Evolutionary conservation across 2,888 invertebrate genomes (phyloP).

Genomic region (Eristalis pertinax): DNA sequence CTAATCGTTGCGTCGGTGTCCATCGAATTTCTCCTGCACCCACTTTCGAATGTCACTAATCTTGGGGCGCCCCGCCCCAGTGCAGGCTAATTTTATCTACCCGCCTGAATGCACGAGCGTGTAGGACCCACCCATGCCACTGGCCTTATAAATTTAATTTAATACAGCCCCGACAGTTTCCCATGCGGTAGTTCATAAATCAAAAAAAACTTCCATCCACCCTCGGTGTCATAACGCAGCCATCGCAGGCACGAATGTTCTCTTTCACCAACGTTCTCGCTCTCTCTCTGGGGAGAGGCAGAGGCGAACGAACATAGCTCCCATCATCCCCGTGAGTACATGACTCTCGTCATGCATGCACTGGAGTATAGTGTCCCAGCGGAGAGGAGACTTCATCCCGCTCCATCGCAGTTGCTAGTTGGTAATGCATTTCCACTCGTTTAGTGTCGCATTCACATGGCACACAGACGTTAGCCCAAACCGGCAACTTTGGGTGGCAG

Average conservation of each 20-base stretch:
- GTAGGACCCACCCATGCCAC: neutral
- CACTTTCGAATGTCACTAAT: neutral
- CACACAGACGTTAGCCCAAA: conserved; percentile 26
- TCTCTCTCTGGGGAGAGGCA: neutral
- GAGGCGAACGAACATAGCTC: neutral
- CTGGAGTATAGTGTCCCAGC: conserved; percentile 23
- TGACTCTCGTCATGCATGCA: conserved; percentile 19
- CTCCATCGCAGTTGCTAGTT: conserved; percentile 4
- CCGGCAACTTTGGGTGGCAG: neutral
- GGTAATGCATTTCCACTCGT: conserved; percentile 59
- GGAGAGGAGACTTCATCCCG: conserved; percentile 15
- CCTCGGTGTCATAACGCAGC: conserved; percentile 48
- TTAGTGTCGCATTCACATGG: conserved; percentile 30
- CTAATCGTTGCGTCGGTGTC: neutral
- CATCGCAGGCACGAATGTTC: conserved; percentile 24
- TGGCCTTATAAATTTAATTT: conserved; percentile 41
- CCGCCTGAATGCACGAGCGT: neutral
- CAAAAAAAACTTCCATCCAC: conserved; percentile 39
- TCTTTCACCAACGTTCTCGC: neutral
- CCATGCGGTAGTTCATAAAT: conserved; percentile 67
- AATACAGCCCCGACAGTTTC: conserved; percentile 38
- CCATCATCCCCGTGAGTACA: conserved; percentile 13
- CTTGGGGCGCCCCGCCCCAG: neutral
- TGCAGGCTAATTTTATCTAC: neutral
- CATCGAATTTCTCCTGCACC: neutral